These are phyloP conservation scores for Scaptomyza reducta DNA, from an alignment of 2,888 invertebrate species.

Conservation along the genomic window DNA sequence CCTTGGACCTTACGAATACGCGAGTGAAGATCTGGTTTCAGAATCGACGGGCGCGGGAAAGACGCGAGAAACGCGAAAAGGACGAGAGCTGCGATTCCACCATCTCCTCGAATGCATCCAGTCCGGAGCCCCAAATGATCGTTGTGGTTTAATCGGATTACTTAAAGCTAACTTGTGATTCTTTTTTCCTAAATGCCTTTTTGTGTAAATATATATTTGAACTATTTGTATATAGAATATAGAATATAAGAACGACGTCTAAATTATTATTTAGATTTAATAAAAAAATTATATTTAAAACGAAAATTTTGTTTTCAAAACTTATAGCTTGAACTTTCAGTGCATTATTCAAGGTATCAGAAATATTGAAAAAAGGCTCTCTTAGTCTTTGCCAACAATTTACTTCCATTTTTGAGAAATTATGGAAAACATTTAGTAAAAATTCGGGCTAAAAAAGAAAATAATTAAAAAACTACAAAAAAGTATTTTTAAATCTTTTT, in stretches of 20 bases:
- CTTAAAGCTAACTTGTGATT: conserved; percentile 40
- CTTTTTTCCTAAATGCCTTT: background rate
- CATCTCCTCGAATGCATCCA: conserved; percentile 82
- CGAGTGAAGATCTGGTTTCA: conserved; percentile 92
- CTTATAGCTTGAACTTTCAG: too few species aligned
- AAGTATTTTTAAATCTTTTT: too few species aligned
- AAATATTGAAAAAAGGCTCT: too few species aligned
- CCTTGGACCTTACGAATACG: conserved; percentile 87
- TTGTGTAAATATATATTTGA: conserved; percentile 27
- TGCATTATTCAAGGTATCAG: too few species aligned
- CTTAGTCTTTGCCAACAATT: too few species aligned
- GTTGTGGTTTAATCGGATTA: conserved; percentile 39
- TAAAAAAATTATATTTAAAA: too few species aligned
- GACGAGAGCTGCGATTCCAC: conserved; percentile 82
- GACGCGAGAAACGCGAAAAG: conserved; percentile 87
- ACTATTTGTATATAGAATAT: background rate
- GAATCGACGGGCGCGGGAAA: conserved; percentile 90
- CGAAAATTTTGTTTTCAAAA: too few species aligned
- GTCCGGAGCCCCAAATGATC: conserved; percentile 79
- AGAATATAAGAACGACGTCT: too few species aligned
- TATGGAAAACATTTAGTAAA: too few species aligned
- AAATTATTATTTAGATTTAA: background rate
- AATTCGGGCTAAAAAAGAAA: too few species aligned
- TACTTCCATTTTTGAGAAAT: too few species aligned
- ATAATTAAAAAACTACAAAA: too few species aligned